These are phyloP conservation scores for Mesitornis unicolor DNA, from an alignment of 2,113 vertebrate genomes.

Conservation along the genomic window DNA sequence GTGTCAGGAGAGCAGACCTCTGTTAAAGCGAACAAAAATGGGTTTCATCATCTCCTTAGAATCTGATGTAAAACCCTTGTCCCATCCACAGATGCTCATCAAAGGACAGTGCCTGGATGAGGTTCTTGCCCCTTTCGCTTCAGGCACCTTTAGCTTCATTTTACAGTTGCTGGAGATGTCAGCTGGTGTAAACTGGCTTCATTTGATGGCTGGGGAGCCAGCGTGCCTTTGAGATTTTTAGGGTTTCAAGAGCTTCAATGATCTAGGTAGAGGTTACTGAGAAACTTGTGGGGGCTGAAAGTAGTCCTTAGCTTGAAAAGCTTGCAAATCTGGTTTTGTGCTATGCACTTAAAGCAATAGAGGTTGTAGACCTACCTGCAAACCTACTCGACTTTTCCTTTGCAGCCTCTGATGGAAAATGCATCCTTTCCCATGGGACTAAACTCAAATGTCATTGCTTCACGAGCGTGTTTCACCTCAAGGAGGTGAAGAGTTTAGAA, in stretches of 20 bases:
- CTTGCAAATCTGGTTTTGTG: background rate
- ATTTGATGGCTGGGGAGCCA: background rate
- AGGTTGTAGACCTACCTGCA: background rate
- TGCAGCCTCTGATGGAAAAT: background rate
- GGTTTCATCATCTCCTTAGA: background rate
- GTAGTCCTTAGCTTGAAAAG: background rate
- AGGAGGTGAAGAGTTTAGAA: background rate
- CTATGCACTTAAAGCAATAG: background rate
- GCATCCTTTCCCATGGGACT: background rate
- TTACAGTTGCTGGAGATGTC: background rate
- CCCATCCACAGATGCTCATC: background rate
- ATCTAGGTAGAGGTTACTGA: background rate
- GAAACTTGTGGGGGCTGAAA: background rate
- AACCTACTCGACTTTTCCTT: background rate
- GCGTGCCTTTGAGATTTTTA: background rate
- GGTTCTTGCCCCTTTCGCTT: background rate
- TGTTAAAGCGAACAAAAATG: background rate
- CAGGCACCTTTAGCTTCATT: background rate
- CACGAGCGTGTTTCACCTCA: background rate
- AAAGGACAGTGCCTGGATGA: background rate
- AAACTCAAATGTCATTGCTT: background rate
- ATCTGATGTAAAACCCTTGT: background rate
- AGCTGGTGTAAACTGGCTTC: background rate
- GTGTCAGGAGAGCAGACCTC: background rate
- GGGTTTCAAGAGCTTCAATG: background rate